Evolutionary conservation across 2,888 invertebrate species (phyloP).

Genomic region (Agrochola circellaris): DNA sequence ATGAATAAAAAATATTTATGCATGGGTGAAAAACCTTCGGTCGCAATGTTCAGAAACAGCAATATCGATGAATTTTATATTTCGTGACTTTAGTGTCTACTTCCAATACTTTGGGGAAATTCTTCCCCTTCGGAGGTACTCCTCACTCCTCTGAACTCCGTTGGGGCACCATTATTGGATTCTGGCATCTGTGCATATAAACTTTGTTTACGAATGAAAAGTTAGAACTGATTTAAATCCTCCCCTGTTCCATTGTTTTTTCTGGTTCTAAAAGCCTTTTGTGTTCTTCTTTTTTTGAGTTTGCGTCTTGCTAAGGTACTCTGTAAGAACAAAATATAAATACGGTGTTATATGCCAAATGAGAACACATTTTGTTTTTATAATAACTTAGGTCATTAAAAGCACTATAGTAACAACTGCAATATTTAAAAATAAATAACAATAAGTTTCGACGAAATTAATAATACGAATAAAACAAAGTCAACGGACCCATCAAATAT

Average conservation of each 20-base stretch:
- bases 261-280: constrained; percentile 34
- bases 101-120: constrained; percentile 86
- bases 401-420: neutral
- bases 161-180: constrained; percentile 87
- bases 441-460: constrained; percentile 8
- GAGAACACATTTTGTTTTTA: neutral
- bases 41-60: constrained; percentile 77
- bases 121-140: constrained; percentile 81
- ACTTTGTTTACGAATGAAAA: constrained; percentile 86
- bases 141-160: constrained; percentile 73
- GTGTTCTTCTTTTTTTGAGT: constrained; percentile 12
- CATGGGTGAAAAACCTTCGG: constrained; percentile 57
- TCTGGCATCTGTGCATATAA: constrained; percentile 86
- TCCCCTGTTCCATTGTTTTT: constrained; percentile 64
- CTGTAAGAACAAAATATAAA: neutral
- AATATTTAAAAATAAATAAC: neutral
- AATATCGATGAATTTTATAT: constrained; percentile 88
- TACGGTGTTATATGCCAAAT: neutral
- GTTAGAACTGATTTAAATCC: constrained; percentile 81
- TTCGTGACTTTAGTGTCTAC: constrained; percentile 81
- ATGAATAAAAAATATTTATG: constrained; percentile 64
- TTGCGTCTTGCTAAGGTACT: neutral
- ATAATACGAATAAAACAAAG: constrained; percentile 3
- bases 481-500: constrained; percentile 28
- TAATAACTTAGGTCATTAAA: neutral